Conservation (phyloP, 2,888 invertebrate genomes). For the Pristionchus entomophagus region DNA sequence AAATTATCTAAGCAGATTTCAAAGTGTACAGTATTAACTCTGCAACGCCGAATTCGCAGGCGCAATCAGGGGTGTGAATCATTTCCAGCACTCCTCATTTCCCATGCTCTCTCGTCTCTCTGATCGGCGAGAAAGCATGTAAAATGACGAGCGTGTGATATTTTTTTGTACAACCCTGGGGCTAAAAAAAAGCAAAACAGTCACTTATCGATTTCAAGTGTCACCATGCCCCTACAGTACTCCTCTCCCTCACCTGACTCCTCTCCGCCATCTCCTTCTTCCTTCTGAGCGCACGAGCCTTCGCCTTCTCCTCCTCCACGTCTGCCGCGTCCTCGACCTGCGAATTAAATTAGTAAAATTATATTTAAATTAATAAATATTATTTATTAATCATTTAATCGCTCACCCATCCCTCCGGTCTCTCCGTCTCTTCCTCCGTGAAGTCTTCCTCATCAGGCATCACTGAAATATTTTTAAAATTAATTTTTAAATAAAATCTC, state of each 20-base stretch:
- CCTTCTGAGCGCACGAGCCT: constrained; percentile 75
- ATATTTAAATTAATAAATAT: neutral
- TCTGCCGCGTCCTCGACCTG: constrained; percentile 73
- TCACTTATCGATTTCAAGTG: no score
- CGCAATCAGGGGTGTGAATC: no score
- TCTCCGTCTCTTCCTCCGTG: constrained; percentile 53
- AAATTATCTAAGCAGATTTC: no score
- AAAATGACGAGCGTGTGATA: no score
- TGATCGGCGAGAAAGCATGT: no score
- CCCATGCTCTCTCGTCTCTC: no score
- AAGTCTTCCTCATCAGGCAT: constrained; percentile 84
- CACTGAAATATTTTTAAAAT: constrained; percentile 82
- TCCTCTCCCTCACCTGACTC: constrained; percentile 59
- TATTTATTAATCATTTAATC: neutral
- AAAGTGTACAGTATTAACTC: no score
- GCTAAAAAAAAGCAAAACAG: no score
- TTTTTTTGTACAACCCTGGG: no score
- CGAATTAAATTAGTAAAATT: constrained; percentile 58
- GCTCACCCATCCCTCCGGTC: constrained; percentile 50
- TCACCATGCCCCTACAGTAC: neutral
- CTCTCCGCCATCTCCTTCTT: constrained; percentile 62
- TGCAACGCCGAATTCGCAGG: no score
- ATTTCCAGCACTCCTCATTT: no score
- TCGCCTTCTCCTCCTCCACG: constrained; percentile 72
- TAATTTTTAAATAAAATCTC: neutral